Percentiles rank a stretch among this genome's conserved stretches.
Evolutionary conservation across 2,113 vertebrate species (phyloP).

Genomic region (Upupa epops): DNA sequence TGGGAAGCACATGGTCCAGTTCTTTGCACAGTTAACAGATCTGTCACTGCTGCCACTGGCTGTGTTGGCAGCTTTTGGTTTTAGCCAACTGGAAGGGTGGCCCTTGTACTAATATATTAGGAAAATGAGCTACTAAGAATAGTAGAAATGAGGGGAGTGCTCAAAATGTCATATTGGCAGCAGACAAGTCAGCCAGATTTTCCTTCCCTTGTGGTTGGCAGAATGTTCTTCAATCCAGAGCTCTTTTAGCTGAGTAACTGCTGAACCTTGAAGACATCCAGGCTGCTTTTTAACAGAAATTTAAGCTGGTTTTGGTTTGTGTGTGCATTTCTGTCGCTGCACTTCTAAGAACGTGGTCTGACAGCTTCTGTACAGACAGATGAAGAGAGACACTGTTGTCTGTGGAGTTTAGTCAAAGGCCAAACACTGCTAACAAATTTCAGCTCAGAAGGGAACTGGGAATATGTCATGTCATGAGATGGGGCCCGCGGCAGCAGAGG

Average conservation of each 20-base stretch:
- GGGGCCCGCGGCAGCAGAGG: not conserved
- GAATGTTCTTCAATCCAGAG: not conserved
- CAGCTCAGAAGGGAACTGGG: not conserved
- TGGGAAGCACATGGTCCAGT: not conserved
- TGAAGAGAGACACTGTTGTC: not conserved
- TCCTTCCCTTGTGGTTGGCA: not conserved
- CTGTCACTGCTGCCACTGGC: not conserved
- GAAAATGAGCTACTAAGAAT: not conserved
- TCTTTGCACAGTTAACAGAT: not conserved
- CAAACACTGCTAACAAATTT: not conserved
- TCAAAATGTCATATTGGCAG: not conserved
- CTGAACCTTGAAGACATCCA: not conserved
- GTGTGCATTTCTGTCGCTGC: not conserved
- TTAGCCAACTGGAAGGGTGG: too few relatives aligned
- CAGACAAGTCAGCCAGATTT: not conserved
- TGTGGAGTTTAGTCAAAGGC: not conserved
- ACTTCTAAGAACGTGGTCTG: not conserved
- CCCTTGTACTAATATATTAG: not conserved
- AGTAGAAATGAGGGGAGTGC: not conserved
- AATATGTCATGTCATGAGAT: not conserved
- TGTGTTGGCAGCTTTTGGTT: not conserved
- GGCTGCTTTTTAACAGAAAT: slow-evolving; percentile 24
- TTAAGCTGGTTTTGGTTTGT: not conserved
- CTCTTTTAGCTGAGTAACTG: slow-evolving; percentile 11
- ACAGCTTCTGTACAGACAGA: not conserved